These are phyloP conservation scores for Rotaria macrura DNA, from an alignment of 2,888 invertebrate species.

Conservation along the genomic window DNA sequence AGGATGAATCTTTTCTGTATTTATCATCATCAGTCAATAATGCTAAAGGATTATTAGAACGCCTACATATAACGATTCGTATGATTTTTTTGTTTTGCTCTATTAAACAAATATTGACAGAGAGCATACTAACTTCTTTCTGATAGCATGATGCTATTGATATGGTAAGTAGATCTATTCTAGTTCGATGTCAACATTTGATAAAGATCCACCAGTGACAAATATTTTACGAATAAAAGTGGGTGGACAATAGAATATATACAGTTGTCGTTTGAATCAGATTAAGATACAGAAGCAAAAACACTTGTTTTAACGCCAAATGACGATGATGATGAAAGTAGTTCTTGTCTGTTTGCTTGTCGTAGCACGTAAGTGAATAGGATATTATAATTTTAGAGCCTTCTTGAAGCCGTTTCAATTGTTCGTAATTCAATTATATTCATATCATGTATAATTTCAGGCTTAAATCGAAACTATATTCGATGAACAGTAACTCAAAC, in stretches of 20 bases:
- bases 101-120: not conserved
- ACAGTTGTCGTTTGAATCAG: not conserved
- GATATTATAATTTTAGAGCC: not conserved
- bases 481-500: no score
- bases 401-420: no score
- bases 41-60: not conserved
- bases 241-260: not conserved
- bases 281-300: not conserved
- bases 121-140: not conserved
- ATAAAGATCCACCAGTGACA: not conserved
- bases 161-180: not conserved
- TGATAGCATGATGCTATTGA: not conserved
- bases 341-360: not conserved
- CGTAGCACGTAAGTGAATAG: not conserved
- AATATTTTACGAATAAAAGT: not conserved
- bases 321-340: not conserved
- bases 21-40: not conserved
- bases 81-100: not conserved
- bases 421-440: no score
- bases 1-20: no score
- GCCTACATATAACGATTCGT: not conserved
- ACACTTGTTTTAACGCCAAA: not conserved
- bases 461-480: no score
- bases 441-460: no score
- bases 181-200: not conserved